Evolutionary conservation across 2,888 invertebrate species (phyloP).

Genomic region (Helleia helle): DNA sequence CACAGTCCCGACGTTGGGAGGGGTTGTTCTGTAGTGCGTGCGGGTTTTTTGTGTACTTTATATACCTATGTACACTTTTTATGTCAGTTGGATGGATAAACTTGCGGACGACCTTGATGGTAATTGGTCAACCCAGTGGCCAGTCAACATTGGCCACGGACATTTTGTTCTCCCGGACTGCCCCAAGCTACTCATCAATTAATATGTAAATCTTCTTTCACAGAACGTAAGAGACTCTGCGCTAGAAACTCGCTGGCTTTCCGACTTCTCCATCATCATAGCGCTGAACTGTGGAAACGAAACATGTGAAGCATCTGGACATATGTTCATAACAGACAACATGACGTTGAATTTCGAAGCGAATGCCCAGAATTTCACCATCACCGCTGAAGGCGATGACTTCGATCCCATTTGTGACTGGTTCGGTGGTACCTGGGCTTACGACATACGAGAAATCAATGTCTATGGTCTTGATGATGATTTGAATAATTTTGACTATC

Average conservation of each 20-base stretch:
- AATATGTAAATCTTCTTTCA: conserved; percentile 20
- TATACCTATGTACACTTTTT: no score
- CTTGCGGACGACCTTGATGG: no score
- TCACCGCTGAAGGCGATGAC: conserved; percentile 34
- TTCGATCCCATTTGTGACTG: conserved; percentile 34
- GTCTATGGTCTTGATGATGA: conserved; percentile 48
- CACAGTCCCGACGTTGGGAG: no score
- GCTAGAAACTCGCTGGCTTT: conserved; percentile 38
- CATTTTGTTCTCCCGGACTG: no score
- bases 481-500: conserved; percentile 54
- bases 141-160: no score
- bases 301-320: conserved; percentile 37
- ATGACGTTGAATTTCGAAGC: conserved; percentile 37
- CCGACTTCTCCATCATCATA: conserved; percentile 39
- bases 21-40: no score
- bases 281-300: conserved; percentile 41
- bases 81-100: no score
- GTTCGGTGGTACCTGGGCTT: conserved; percentile 26
- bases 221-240: conserved; percentile 42
- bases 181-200: no score
- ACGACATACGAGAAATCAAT: conserved; percentile 32
- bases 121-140: no score
- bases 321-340: conserved; percentile 34
- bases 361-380: conserved; percentile 28
- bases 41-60: no score